These are phyloP conservation scores for Drymodes brunneopygia DNA, from an alignment of 2,113 vertebrate genomes.

Conservation along the genomic window DNA sequence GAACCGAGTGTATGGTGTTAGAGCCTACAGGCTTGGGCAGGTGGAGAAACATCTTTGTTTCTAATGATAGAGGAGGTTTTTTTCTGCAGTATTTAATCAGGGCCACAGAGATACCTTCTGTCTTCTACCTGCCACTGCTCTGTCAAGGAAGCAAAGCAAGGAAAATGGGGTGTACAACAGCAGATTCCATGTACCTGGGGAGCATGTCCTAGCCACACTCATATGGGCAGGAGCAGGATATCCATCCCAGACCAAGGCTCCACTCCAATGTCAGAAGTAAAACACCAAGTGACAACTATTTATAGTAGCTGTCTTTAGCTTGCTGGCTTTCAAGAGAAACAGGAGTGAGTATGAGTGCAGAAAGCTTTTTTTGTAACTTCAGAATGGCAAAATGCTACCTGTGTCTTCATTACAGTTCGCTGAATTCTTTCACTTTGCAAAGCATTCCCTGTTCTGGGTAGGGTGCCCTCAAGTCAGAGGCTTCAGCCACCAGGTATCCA, in stretches of 20 bases:
- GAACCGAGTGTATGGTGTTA: rapidly evolving
- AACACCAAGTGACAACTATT: slow-evolving; percentile 11
- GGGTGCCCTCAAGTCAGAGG: not conserved
- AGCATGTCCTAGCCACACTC: not conserved
- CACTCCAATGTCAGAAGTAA: not conserved
- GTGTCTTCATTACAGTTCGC: not conserved
- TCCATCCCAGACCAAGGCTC: rapidly evolving
- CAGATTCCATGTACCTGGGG: not conserved
- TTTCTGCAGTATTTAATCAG: not conserved
- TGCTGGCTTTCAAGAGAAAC: not conserved
- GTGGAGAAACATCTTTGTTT: not conserved
- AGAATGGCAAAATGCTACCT: not conserved
- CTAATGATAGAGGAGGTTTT: not conserved
- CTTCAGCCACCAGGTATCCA: not conserved
- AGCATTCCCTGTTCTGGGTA: not conserved
- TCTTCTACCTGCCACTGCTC: not conserved
- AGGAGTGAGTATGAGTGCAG: not conserved
- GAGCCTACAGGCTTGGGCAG: not conserved
- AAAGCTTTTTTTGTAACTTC: not conserved
- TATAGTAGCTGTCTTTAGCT: slow-evolving; percentile 1
- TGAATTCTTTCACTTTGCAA: not conserved
- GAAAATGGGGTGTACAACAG: not conserved
- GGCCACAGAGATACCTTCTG: not conserved
- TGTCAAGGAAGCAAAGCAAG: not conserved
- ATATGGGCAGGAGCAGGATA: not conserved